Conservation (phyloP, 2,113 vertebrate species). For the Chrysochloris asiatica region DNA sequence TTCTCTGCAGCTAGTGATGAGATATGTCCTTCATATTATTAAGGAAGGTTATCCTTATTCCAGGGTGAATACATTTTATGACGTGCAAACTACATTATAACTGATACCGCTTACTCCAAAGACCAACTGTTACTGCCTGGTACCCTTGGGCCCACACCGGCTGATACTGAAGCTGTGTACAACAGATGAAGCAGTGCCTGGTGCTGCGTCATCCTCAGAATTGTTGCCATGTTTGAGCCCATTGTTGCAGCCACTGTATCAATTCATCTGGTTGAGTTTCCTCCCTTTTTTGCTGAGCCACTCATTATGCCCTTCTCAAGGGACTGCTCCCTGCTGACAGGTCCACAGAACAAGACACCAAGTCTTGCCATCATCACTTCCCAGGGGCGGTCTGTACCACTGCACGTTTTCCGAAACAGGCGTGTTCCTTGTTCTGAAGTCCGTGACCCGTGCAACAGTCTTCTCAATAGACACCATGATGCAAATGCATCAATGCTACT, state of each 20-base stretch:
- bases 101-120: neutral
- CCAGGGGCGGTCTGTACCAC: neutral
- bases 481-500: neutral
- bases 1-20: constrained; percentile 17
- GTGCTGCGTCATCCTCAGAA: neutral
- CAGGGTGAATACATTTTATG: neutral
- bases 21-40: neutral
- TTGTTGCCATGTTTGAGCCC: neutral
- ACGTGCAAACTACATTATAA: neutral
- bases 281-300: neutral
- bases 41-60: neutral
- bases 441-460: neutral
- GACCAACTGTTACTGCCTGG: neutral
- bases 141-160: neutral
- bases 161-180: neutral
- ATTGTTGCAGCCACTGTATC: neutral
- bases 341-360: neutral
- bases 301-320: neutral
- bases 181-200: neutral
- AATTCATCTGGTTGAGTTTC: neutral
- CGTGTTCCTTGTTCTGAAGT: neutral
- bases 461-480: neutral
- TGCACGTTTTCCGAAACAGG: neutral
- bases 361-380: neutral
- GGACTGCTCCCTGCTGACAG: neutral